Base-by-base conservation (phyloP, 2,888 invertebrate species). In the Andrena minutula region DNA sequence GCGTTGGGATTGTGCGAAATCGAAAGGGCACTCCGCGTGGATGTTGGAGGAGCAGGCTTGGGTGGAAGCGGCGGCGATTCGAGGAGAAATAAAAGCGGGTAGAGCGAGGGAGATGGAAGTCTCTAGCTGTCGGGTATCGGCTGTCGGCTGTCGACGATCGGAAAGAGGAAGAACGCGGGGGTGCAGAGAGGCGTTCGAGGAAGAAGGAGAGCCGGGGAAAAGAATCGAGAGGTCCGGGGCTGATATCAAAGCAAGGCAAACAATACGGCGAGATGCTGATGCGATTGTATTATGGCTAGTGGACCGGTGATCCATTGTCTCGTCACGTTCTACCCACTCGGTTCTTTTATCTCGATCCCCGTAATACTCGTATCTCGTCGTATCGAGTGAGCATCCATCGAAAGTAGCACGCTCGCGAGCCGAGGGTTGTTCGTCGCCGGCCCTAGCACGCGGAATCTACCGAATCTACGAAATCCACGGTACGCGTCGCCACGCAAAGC, bases 321-420 rank as follows among this genome's bases (percentile, higher is more conserved):
- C 93, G 94, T 94, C 94, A 94, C 94, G 94, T 93, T 89, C 93
- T 92, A 92, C 93, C 93, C 93, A 93, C 93, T 93, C 92, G 90
- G 86, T 91, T 91, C 93, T 93, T 93, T 94, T 93, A 93, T 93
- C 94, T 92, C 91, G 92, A 92, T 92, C 91, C 92, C 92, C 90
- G 90, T 92, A 90, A 90, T 86, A 90, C 91, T 89, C 88, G 88
- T 90, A 90, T 91, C 91, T 89, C 86, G 85, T 86, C 89, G 89
- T 92, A 93, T 93, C 93, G 93, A 93, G 93, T 93, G 93, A 93
- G 93, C 93, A 93, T 93, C 93, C 92, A 93, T 93, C 93, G 92
- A 93, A 92, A 92, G 93, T 92, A 93, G 92, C 92, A 89, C 91
- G 90, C 91, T 91, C 87, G 79, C 88, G 79, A 70, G 68, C 64